Percentiles rank a stretch among this genome's conserved stretches.
These are phyloP conservation scores for Diachasma alloeum DNA, from an alignment of 1,140 invertebrate species.

Conservation along the genomic window DNA sequence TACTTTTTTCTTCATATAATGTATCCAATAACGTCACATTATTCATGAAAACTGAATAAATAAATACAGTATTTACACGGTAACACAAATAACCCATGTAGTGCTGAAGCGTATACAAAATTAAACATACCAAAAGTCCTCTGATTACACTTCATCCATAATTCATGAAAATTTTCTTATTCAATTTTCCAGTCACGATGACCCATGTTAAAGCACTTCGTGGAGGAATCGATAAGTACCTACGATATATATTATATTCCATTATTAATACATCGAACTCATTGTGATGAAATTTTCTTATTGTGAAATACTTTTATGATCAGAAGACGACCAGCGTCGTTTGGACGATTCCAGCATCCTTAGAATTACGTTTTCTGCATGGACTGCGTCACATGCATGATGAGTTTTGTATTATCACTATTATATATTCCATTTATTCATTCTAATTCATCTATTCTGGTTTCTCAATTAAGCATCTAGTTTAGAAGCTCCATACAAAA, in stretches of 20 bases:
- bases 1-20: constrained; percentile 15
- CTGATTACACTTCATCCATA: not conserved
- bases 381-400: no score
- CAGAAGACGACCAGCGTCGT: constrained; percentile 45
- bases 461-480: not conserved
- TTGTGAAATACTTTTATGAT: not conserved
- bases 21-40: not conserved
- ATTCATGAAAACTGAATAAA: not conserved
- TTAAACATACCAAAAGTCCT: not conserved
- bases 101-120: not conserved
- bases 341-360: constrained; percentile 46
- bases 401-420: not conserved
- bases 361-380: not conserved
- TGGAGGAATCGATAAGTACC: not conserved
- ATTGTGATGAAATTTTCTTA: not conserved
- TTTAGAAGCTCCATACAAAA: no score
- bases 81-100: not conserved
- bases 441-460: not conserved
- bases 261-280: constrained; percentile 1
- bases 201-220: not conserved
- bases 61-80: not conserved
- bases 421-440: not conserved
- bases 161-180: no score
- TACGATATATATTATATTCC: not conserved
- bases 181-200: no score